phyloP scores from a whole-genome alignment of 2,888 invertebrate species.

The Dyspetes luteomarginatus region DNA sequence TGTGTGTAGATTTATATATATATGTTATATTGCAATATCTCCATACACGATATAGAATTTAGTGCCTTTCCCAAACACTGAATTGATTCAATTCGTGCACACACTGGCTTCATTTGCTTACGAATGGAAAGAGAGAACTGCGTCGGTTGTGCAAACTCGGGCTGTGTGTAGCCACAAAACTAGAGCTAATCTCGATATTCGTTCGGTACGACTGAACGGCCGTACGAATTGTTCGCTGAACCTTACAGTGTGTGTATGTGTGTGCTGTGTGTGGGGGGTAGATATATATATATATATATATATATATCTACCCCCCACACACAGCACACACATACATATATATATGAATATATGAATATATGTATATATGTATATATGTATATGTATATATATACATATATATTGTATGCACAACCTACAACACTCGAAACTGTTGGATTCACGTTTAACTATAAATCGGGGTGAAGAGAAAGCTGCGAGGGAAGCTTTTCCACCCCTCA shows the following conservation, averaged over 20 bases:
- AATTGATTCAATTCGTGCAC: slow-evolving; percentile 58
- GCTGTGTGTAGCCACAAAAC: slow-evolving; percentile 47
- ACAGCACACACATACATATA: no score
- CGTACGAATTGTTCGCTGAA: slow-evolving; percentile 61
- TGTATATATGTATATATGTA: neutral
- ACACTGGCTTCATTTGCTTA: slow-evolving; percentile 65
- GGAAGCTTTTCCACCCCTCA: neutral
- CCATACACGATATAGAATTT: slow-evolving; percentile 40
- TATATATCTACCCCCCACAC: no score
- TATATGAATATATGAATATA: neutral
- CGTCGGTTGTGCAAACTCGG: slow-evolving; percentile 47
- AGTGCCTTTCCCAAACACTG: slow-evolving; percentile 2
- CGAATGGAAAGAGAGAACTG: slow-evolving; percentile 58
- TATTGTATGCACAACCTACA: no score
- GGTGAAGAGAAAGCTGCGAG: neutral
- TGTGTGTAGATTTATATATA: neutral
- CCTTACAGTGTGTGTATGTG: slow-evolving; percentile 18
- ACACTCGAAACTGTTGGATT: no score
- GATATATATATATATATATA: neutral
- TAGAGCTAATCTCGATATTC: slow-evolving; percentile 63
- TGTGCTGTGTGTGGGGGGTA: no score
- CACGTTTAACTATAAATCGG: neutral
- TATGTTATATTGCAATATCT: slow-evolving; percentile 15
- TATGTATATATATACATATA: neutral
- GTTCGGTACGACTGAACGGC: slow-evolving; percentile 55